Conservation (phyloP, 2,113 vertebrate genomes). For the Nematolebias whitei region DNA sequence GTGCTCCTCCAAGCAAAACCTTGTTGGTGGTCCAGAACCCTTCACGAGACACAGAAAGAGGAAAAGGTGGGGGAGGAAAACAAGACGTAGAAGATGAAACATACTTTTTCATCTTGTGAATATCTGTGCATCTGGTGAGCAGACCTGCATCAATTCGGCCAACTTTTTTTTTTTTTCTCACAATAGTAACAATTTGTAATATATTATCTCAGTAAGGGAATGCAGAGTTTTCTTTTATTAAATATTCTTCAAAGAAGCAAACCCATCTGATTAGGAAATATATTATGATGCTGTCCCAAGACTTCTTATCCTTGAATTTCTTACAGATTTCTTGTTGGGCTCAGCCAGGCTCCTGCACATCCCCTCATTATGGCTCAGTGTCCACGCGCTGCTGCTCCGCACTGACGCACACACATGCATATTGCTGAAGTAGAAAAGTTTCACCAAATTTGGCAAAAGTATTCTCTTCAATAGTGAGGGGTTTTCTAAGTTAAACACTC, state of each 20-base stretch:
- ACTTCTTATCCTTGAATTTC: slow-evolving; percentile 49
- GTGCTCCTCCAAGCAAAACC: slow-evolving; percentile 49
- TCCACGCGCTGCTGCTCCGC: slow-evolving; percentile 33
- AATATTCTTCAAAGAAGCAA: slow-evolving; percentile 40
- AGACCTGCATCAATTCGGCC: slow-evolving; percentile 29
- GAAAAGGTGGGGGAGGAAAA: not conserved
- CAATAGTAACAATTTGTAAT: slow-evolving; percentile 19
- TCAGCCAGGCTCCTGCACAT: slow-evolving; percentile 51
- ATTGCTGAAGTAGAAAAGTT: not conserved
- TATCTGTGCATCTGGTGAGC: slow-evolving; percentile 50
- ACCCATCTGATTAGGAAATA: slow-evolving; percentile 54
- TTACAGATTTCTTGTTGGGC: slow-evolving; percentile 53
- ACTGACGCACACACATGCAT: slow-evolving; percentile 8
- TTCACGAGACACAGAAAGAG: slow-evolving; percentile 30
- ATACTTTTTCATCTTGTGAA: slow-evolving; percentile 27
- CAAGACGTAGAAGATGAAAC: slow-evolving; percentile 30
- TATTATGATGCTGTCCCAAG: slow-evolving; percentile 57
- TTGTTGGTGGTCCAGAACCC: slow-evolving; percentile 65
- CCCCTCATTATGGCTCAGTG: slow-evolving; percentile 49
- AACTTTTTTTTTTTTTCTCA: slow-evolving; percentile 29
- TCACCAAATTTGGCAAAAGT: slow-evolving; percentile 16
- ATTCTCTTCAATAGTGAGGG: not conserved
- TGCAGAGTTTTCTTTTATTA: slow-evolving; percentile 25
- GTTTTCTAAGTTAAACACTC: slow-evolving; percentile 13
- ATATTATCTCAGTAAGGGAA: slow-evolving; percentile 8